A percentile compares a stretch with the other conserved stretches of the same genome.
Evolutionary conservation across 53 echinoderm and acorn worm species (phyloP).

Genomic region (Antedon mediterranea): DNA sequence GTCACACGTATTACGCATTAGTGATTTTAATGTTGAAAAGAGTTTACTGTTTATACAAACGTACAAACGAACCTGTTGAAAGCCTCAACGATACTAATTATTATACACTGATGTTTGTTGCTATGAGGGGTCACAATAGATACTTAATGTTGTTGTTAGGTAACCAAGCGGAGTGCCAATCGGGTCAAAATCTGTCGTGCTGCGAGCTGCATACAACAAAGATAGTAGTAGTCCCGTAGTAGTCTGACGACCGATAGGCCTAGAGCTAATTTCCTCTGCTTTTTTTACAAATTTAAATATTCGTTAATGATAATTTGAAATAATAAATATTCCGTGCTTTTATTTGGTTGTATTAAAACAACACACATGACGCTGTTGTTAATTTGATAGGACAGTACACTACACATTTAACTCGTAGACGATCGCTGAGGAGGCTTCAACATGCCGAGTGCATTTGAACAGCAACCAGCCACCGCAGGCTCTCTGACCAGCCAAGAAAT

Average conservation of each 20-base stretch:
- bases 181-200: not conserved
- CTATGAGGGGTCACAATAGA: not conserved
- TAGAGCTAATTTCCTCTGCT: no score
- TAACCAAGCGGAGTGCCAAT: not conserved
- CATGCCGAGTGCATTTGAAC: not conserved
- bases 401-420: no score
- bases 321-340: no score
- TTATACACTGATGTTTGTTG: not conserved
- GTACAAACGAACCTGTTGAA: not conserved
- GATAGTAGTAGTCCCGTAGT: no score
- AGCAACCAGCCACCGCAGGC: not conserved
- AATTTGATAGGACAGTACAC: no score
- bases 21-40: not conserved
- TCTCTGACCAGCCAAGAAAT: constrained; percentile 7
- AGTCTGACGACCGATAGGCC: no score
- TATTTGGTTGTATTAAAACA: no score
- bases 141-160: not conserved
- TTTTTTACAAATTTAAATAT: no score
- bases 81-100: not conserved
- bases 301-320: no score
- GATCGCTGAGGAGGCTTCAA: no score
- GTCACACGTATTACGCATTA: not conserved
- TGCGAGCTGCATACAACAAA: no score
- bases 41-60: not conserved
- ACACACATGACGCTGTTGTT: no score